A percentile compares a stretch with the other conserved stretches of the same genome.
phyloP scores from a whole-genome alignment of 2,797 vertebrate species.

The Squalus acanthias region DNA sequence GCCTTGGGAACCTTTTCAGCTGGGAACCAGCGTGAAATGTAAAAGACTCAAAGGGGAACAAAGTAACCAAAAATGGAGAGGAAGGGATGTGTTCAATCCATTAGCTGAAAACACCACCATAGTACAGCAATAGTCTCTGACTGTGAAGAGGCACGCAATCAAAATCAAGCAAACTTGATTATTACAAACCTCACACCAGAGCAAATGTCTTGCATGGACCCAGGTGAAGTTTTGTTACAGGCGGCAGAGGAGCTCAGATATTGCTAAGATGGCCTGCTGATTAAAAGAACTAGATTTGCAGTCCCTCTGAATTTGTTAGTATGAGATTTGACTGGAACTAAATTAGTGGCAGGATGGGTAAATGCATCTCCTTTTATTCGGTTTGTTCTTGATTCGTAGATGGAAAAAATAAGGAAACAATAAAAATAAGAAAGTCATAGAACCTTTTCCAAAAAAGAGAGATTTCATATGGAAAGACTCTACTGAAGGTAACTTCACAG shows the following conservation, averaged over 20 bases:
- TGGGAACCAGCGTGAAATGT: not conserved
- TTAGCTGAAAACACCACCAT: not conserved
- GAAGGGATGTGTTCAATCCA: not conserved
- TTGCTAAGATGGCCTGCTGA: not conserved
- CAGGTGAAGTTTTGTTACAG: not conserved
- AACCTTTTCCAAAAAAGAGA: constrained; percentile 6
- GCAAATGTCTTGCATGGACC: not conserved
- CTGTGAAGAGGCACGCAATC: not conserved
- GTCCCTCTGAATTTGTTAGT: not conserved
- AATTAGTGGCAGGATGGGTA: not conserved
- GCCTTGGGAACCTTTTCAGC: not conserved
- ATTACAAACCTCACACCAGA: not conserved
- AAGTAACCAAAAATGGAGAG: not conserved
- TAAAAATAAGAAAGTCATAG: not conserved
- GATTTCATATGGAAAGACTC: constrained; percentile 25
- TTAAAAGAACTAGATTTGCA: not conserved
- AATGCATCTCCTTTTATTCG: not conserved
- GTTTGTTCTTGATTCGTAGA: not conserved
- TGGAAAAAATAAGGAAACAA: constrained; percentile 11
- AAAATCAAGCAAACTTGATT: not conserved
- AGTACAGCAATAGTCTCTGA: not conserved
- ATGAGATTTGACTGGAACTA: not conserved
- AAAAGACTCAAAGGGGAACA: not conserved
- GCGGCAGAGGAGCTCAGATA: not conserved
- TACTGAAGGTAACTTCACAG: constrained; percentile 34